These are phyloP conservation scores for Poecilia wingei DNA, from an alignment of 2,797 vertebrate genomes.

Conservation along the genomic window DNA sequence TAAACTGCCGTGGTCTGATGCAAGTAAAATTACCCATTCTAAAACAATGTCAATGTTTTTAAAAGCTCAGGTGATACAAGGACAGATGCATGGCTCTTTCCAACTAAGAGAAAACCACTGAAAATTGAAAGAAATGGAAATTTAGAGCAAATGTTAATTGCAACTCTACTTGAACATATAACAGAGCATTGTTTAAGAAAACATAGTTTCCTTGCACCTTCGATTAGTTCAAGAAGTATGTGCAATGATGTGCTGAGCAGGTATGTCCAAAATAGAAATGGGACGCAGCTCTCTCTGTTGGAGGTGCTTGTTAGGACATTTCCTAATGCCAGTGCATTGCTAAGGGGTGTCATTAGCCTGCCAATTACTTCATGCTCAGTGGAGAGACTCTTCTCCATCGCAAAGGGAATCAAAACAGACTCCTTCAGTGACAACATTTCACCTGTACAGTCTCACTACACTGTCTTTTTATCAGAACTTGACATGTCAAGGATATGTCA, in stretches of 20 bases:
- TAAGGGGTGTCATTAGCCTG: constrained; percentile 6
- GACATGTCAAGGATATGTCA: neutral
- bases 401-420: constrained; percentile 6
- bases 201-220: neutral
- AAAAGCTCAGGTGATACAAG: neutral
- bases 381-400: constrained; percentile 3
- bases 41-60: neutral
- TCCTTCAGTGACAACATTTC: constrained; percentile 2
- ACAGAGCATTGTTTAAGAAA: neutral
- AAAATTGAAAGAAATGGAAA: neutral
- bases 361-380: constrained; percentile 12
- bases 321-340: constrained; percentile 5
- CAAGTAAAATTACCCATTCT: neutral
- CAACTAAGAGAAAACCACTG: neutral
- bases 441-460: neutral
- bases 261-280: neutral
- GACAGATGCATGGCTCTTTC: neutral
- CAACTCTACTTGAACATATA: neutral
- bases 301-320: constrained; percentile 2
- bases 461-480: constrained; percentile 1
- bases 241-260: neutral
- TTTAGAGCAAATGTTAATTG: neutral
- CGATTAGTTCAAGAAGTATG: neutral
- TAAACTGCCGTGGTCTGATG: neutral
- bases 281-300: constrained; percentile 1